Evolutionary conservation across 2,113 vertebrate species (phyloP).

Genomic region (Cyrtonyx montezumae): DNA sequence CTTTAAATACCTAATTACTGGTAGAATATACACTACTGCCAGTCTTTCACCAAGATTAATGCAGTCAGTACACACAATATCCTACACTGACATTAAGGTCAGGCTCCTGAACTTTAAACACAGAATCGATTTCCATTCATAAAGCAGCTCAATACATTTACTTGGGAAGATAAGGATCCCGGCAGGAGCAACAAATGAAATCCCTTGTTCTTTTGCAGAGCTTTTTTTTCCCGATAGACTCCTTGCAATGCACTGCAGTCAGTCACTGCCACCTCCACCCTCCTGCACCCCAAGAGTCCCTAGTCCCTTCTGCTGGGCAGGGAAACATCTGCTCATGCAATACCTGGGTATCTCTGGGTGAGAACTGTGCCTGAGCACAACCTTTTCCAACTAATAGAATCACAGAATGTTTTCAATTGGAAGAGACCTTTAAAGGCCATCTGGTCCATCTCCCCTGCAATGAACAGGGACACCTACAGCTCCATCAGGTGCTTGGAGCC

Average conservation of each 20-base stretch:
- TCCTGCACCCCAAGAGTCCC: background rate
- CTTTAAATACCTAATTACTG: conserved; percentile 12
- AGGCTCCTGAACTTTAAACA: background rate
- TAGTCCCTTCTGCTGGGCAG: background rate
- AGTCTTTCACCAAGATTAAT: background rate
- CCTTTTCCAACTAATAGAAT: background rate
- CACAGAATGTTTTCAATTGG: no score
- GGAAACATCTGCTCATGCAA: background rate
- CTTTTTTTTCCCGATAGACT: background rate
- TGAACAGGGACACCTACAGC: no score
- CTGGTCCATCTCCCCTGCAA: no score
- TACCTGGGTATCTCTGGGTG: background rate
- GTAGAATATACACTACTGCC: background rate
- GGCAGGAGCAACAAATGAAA: background rate
- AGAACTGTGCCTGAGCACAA: background rate
- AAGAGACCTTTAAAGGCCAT: no score
- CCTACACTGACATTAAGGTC: background rate
- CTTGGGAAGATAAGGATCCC: background rate
- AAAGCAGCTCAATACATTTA: background rate
- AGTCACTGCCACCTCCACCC: background rate
- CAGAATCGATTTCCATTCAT: background rate
- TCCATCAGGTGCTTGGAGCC: no score
- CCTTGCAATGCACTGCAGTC: background rate
- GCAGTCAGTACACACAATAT: background rate
- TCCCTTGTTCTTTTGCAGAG: background rate